These are phyloP conservation scores for Poecilia wingei DNA, from an alignment of 2,797 vertebrate species.

Conservation along the genomic window DNA sequence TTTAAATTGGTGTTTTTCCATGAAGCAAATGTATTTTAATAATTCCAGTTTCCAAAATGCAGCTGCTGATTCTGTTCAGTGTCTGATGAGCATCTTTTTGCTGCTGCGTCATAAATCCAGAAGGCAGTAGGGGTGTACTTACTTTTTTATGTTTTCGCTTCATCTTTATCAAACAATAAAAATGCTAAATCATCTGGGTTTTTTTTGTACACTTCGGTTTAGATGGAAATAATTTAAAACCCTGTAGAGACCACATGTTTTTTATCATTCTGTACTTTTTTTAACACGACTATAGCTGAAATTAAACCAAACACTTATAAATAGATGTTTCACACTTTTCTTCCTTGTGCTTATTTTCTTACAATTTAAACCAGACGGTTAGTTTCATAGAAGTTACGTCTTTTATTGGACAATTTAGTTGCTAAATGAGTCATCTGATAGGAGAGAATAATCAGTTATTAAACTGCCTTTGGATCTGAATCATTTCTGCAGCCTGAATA, in stretches of 20 bases:
- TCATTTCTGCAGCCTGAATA: background rate
- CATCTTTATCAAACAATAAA: background rate
- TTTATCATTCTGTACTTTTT: background rate
- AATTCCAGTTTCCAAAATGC: no score
- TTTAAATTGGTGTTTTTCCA: no score
- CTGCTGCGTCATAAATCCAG: background rate
- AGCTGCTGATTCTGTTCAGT: background rate
- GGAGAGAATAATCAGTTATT: background rate
- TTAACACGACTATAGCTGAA: background rate
- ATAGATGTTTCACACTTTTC: background rate
- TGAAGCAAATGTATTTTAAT: no score
- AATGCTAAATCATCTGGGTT: background rate
- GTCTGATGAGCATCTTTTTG: background rate
- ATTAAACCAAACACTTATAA: background rate
- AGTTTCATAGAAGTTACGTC: background rate
- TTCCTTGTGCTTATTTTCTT: background rate
- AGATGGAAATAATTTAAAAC: background rate
- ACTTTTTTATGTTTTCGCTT: background rate
- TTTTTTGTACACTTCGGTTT: background rate
- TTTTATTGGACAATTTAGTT: background rate
- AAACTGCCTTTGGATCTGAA: background rate
- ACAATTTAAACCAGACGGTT: background rate
- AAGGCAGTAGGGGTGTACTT: background rate
- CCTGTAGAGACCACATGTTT: background rate
- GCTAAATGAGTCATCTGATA: conserved; percentile 5